Conservation (phyloP, 1,140 invertebrate species). For the Rhopalosiphum padi region DNA sequence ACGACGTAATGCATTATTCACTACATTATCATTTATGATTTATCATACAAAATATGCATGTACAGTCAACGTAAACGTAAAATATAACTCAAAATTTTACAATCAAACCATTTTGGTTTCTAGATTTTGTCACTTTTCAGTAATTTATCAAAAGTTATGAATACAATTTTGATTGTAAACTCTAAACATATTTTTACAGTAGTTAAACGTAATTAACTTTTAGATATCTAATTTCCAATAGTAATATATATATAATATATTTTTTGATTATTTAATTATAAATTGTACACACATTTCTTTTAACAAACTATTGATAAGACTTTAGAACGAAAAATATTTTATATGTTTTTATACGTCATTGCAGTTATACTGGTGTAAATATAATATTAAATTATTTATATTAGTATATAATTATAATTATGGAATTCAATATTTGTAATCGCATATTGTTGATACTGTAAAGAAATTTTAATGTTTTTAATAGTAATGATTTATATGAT, state of each 20-base stretch:
- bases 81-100: neutral
- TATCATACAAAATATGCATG: neutral
- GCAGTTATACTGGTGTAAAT: neutral
- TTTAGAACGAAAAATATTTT: neutral
- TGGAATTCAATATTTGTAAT: neutral
- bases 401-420: neutral
- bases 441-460: neutral
- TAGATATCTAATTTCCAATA: neutral
- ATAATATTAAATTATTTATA: constrained; percentile 9
- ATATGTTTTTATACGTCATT: neutral
- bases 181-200: neutral
- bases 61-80: neutral
- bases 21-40: neutral
- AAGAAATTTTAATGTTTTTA: neutral
- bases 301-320: neutral
- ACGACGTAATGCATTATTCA: neutral
- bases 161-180: neutral
- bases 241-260: neutral
- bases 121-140: neutral
- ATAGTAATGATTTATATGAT: neutral
- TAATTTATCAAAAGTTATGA: neutral
- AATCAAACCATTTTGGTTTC: neutral
- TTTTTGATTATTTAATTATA: neutral
- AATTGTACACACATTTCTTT: neutral
- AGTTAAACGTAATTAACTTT: neutral